Conservation (phyloP, 2,888 invertebrate genomes). For the Troglohyphantes excavatus region DNA sequence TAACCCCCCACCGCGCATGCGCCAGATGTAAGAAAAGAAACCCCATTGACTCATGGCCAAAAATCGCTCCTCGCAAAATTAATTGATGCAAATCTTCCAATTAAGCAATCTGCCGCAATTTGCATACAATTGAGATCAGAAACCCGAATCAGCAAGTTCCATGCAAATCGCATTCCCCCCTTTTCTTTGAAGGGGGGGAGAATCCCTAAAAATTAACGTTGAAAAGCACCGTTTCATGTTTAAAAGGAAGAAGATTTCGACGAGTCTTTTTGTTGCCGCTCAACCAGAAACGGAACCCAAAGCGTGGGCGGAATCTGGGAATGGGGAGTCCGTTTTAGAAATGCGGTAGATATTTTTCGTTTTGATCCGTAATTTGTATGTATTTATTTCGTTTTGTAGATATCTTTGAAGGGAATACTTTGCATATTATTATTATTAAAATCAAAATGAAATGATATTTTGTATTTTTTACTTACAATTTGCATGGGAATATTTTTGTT, state of each 20-base stretch:
- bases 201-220: constrained; percentile 59
- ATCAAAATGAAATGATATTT: too few species aligned
- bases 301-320: constrained; percentile 19
- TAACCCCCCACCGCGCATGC: background rate
- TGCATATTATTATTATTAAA: too few species aligned
- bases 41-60: constrained; percentile 44
- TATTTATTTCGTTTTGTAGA: background rate
- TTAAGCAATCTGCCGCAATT: constrained; percentile 57
- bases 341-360: constrained; percentile 1
- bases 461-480: too few species aligned
- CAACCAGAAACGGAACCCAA: constrained; percentile 30
- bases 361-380: background rate
- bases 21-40: constrained; percentile 24
- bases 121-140: constrained; percentile 58
- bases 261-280: constrained; percentile 20
- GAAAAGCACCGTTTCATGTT: constrained; percentile 54
- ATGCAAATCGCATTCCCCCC: constrained; percentile 59
- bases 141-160: constrained; percentile 38
- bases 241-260: constrained; percentile 54
- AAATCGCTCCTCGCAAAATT: constrained; percentile 56
- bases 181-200: constrained; percentile 15
- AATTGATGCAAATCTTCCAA: constrained; percentile 75
- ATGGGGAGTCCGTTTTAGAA: constrained; percentile 15
- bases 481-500: too few species aligned
- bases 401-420: too few species aligned